Percentiles rank a stretch among this genome's conserved stretches.
These are phyloP conservation scores for Megaleporinus macrocephalus DNA, from an alignment of 2,113 vertebrate genomes.

Conservation along the genomic window DNA sequence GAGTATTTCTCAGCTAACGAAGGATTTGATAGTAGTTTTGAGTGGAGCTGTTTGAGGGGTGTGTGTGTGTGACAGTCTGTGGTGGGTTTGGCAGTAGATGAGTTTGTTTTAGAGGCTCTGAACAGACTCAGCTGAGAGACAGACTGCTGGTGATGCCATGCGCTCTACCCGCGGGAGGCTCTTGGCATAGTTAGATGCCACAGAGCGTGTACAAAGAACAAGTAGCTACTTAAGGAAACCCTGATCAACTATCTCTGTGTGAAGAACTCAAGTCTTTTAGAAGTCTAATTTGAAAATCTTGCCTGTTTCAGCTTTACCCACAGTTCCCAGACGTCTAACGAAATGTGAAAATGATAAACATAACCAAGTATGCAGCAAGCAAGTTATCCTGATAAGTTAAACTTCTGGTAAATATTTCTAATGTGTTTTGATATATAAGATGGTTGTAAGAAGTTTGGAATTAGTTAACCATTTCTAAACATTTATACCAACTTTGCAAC, in stretches of 20 bases:
- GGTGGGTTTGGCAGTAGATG: slow-evolving; percentile 44
- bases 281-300: not conserved
- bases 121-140: slow-evolving; percentile 31
- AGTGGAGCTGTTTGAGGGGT: slow-evolving; percentile 42
- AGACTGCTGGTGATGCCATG: slow-evolving; percentile 42
- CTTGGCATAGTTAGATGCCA: not conserved
- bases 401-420: too few relatives aligned
- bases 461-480: too few relatives aligned
- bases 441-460: too few relatives aligned
- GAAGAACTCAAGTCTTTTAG: not conserved
- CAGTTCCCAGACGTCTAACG: not conserved
- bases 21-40: slow-evolving; percentile 38
- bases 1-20: slow-evolving; percentile 36
- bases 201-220: slow-evolving; percentile 9
- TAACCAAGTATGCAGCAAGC: too few relatives aligned
- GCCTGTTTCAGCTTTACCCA: not conserved
- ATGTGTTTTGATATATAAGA: too few relatives aligned
- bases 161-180: not conserved
- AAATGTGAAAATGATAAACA: not conserved
- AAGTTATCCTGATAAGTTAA: too few relatives aligned
- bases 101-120: slow-evolving; percentile 45
- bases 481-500: too few relatives aligned
- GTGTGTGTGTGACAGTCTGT: slow-evolving; percentile 34
- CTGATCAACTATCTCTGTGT: not conserved
- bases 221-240: not conserved